Percentiles rank a stretch among this genome's conserved stretches.
These are phyloP conservation scores for Pantala flavescens DNA, from an alignment of 1,140 invertebrate species.

Conservation along the genomic window DNA sequence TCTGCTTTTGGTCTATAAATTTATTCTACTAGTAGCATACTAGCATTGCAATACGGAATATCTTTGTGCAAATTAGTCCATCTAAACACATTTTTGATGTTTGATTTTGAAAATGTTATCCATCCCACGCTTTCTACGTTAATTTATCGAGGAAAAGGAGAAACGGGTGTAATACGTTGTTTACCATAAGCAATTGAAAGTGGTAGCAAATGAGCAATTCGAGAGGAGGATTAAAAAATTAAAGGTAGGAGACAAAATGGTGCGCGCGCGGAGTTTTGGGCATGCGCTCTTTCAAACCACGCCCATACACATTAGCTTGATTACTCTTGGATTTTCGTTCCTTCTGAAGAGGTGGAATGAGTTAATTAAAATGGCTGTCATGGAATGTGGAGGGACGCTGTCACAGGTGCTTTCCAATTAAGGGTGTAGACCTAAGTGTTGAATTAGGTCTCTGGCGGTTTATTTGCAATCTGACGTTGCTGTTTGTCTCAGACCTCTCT, in stretches of 20 bases:
- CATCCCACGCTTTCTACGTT: too few relatives aligned
- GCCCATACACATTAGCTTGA: constrained; percentile 1
- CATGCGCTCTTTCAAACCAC: constrained; percentile 3
- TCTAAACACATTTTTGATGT: too few relatives aligned
- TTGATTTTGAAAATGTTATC: too few relatives aligned
- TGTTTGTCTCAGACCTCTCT: background rate
- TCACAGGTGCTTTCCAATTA: constrained; percentile 9
- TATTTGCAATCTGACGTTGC: constrained; percentile 1
- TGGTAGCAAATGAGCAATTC: background rate
- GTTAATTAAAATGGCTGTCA: constrained; percentile 10
- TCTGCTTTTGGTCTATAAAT: too few relatives aligned
- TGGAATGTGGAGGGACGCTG: constrained; percentile 6
- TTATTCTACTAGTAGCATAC: too few relatives aligned
- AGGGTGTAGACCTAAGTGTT: background rate
- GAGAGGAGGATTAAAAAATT: background rate
- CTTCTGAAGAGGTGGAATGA: background rate
- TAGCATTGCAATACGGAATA: too few relatives aligned
- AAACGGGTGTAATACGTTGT: too few relatives aligned
- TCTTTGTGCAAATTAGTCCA: too few relatives aligned
- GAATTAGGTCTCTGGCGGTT: background rate
- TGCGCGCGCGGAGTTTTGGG: background rate
- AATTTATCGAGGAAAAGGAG: too few relatives aligned
- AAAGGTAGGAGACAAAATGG: constrained; percentile 1
- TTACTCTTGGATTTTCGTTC: background rate
- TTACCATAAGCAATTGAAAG: too few relatives aligned